A percentile compares a stretch with the other conserved stretches of the same genome.
Evolutionary conservation across 2,797 vertebrate species (phyloP).

Genomic region (Falco rusticolus): DNA sequence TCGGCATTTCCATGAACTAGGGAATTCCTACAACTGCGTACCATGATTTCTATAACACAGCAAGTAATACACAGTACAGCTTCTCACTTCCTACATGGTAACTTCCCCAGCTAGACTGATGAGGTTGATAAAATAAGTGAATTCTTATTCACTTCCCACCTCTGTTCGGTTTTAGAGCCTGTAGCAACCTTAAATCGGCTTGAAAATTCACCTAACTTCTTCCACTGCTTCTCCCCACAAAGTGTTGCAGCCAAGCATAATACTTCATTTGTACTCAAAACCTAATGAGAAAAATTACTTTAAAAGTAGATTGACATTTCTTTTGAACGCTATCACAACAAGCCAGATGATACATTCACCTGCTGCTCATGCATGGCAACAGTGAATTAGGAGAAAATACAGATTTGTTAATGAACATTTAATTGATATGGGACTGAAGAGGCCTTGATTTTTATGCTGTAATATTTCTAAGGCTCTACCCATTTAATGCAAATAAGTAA

Average conservation of each 20-base stretch:
- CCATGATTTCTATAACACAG: not conserved
- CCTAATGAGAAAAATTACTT: not conserved
- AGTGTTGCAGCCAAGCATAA: not conserved
- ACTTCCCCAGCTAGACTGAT: not conserved
- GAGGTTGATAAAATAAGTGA: not conserved
- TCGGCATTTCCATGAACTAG: not conserved
- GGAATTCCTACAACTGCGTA: not conserved
- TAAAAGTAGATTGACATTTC: conserved; percentile 61
- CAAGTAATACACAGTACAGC: not conserved
- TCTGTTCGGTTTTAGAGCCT: not conserved
- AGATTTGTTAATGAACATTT: conserved; percentile 85
- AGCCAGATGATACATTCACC: conserved; percentile 81
- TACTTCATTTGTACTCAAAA: not conserved
- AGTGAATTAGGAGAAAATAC: conserved; percentile 84
- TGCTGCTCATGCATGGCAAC: conserved; percentile 85
- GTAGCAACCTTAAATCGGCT: not conserved
- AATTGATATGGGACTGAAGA: conserved; percentile 86
- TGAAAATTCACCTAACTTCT: not conserved
- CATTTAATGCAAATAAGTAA: conserved; percentile 87
- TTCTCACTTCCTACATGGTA: not conserved
- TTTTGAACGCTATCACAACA: conserved; percentile 77
- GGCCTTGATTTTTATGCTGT: conserved; percentile 81
- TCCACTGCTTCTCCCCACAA: not conserved
- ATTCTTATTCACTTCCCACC: not conserved
- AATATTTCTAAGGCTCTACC: conserved; percentile 83